These are phyloP conservation scores for Laupala kohalensis DNA, from an alignment of 1,140 invertebrate species.

Conservation along the genomic window DNA sequence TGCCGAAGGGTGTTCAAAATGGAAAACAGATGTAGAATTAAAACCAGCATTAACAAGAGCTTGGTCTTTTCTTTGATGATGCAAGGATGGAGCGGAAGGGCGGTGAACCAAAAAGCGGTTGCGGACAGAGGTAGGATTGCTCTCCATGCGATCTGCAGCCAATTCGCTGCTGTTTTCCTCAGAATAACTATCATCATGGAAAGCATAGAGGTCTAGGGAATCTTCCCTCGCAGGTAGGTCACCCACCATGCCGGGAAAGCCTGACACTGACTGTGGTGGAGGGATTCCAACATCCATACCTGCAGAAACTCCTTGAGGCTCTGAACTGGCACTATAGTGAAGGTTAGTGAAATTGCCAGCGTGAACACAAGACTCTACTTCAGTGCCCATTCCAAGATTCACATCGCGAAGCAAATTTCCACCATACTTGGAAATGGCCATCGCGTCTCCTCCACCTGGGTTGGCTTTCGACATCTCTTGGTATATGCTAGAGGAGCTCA, in stretches of 20 bases:
- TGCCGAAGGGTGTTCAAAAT: conserved; percentile 3
- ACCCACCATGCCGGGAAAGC: conserved; percentile 5
- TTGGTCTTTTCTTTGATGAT: conserved; percentile 16
- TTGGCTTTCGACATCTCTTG: not conserved
- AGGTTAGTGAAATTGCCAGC: conserved; percentile 49
- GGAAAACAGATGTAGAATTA: conserved; percentile 13
- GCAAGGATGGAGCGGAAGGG: conserved; percentile 14
- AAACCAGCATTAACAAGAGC: conserved; percentile 20
- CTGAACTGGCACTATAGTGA: conserved; percentile 36
- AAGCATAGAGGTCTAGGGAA: conserved; percentile 48
- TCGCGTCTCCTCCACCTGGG: not conserved
- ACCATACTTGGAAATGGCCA: conserved; percentile 22
- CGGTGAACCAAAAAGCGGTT: conserved; percentile 22
- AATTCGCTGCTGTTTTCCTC: conserved; percentile 35
- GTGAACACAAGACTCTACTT: conserved; percentile 46
- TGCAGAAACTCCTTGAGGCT: conserved; percentile 5
- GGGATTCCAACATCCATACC: not conserved
- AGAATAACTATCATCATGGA: conserved; percentile 51
- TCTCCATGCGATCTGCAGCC: conserved; percentile 19
- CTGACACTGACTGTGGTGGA: not conserved
- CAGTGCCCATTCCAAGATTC: conserved; percentile 36
- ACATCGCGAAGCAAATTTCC: conserved; percentile 37
- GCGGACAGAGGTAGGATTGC: conserved; percentile 28
- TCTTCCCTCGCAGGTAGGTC: conserved; percentile 43
- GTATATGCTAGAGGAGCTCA: not conserved